Evolutionary conservation across 92 coral and sea anemone species (phyloP), one percentile per base, ranked within the genome.

Genomic region (Virgularia gustaviana): DNA sequence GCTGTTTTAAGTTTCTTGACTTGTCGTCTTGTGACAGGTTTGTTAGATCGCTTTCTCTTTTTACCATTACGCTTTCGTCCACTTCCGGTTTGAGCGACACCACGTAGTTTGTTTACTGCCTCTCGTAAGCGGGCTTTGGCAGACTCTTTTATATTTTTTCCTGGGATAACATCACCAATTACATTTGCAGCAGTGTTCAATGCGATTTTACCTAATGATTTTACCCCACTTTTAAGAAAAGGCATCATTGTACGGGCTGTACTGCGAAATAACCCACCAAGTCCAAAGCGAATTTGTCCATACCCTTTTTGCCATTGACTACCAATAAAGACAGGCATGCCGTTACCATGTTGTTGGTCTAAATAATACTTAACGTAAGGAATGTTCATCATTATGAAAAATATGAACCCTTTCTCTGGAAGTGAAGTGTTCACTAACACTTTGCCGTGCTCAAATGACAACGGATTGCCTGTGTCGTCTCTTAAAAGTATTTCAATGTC

Each of bases 401-500:
- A 70, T 4, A 47, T 9, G 81, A 56, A 9, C 49, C 32, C 18
- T 81, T 66, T 58, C 36, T 20, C 71, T 71, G 44, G 51, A 80
- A 68, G 53, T 75, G 79, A 18, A 68, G 78, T 68, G 84, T 79
- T 47, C n/a, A 76, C 59, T 59, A 79, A 18, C 78, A 79, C 51
- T 29, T 70, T 58, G 19, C 87, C 83, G 39, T 51, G 52, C 47
- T 75, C 82, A 63, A 80, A 80, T 85, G 89, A 83, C 28, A 79
- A 78, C 19, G 66, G 3, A 4, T 56, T 65, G 19, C 80, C 80
- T 24, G 86, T 52, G 72, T 82, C 90, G n/a, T 74, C 78, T 71
- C 74, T 86, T 86, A 86, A 73, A 82, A 67, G 79, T 28, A 83
- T 71, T 45, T 82, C 78, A 57, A 82, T 70, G 3, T 55, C 72